Percentiles rank a stretch among this genome's conserved stretches.
Conservation (phyloP, 1,140 invertebrate species). For the Eupristina koningsbergeri region DNA sequence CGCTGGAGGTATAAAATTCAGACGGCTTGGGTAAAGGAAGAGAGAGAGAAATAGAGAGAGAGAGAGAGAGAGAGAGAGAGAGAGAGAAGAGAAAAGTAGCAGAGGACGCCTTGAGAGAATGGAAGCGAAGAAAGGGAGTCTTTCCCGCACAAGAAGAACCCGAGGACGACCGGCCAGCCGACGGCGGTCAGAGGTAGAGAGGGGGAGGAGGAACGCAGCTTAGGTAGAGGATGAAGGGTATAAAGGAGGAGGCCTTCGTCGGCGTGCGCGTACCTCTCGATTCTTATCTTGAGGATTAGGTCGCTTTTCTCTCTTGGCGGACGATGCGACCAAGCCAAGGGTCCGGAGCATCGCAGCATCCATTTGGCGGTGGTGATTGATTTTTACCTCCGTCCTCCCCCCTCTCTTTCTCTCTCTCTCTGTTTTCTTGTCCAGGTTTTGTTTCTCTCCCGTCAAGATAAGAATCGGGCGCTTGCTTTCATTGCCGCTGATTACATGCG, state of each 20-base stretch:
- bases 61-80: conserved; percentile 7
- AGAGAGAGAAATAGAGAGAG: neutral
- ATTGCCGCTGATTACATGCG: neutral
- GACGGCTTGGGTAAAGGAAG: neutral
- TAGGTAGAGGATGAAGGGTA: conserved; percentile 16
- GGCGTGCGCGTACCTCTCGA: neutral
- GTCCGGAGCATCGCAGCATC: neutral
- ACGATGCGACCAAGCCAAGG: neutral
- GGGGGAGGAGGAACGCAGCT: neutral
- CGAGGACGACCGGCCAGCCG: neutral
- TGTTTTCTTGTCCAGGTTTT: neutral
- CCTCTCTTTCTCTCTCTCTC: neutral
- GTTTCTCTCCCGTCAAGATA: conserved; percentile 2
- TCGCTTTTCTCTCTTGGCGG: neutral
- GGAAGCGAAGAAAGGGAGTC: conserved; percentile 25
- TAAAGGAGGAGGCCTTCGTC: neutral
- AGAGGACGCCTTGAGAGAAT: conserved; percentile 5
- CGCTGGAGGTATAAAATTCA: conserved; percentile 15
- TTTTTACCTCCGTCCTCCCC: conserved; percentile 3
- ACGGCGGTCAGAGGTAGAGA: neutral
- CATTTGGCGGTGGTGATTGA: conserved; percentile 27
- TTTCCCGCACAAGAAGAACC: conserved; percentile 44
- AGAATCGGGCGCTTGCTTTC: conserved; percentile 13
- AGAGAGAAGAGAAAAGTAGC: neutral
- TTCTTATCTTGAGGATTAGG: conserved; percentile 49